Conservation (phyloP, 2,888 invertebrate species). For the Cancer borealis region DNA sequence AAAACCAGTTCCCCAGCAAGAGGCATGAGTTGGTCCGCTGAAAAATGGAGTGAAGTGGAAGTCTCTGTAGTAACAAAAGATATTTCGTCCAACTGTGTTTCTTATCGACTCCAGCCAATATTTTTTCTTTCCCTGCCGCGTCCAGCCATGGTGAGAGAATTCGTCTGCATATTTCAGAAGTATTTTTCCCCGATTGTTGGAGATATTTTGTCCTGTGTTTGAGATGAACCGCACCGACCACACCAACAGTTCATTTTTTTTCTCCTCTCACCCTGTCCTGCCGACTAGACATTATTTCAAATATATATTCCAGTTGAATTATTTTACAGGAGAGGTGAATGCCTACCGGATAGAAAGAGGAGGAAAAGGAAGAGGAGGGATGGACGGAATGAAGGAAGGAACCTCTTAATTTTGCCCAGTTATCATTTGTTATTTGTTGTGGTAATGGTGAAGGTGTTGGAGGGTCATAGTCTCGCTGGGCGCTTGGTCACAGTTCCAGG, state of each 20-base stretch:
- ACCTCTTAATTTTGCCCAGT: neutral
- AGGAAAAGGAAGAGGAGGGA: neutral
- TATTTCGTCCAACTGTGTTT: slow-evolving; percentile 9
- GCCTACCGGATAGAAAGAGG: neutral
- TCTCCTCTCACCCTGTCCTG: neutral
- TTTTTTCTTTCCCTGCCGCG: neutral
- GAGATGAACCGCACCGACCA: slow-evolving; percentile 2
- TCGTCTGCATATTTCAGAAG: slow-evolving; percentile 26
- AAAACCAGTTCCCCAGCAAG: slow-evolving; percentile 32
- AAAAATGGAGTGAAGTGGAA: slow-evolving; percentile 31
- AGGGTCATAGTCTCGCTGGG: neutral
- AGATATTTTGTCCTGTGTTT: slow-evolving; percentile 34
- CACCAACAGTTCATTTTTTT: neutral
- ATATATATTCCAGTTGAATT: neutral
- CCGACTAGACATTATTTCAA: neutral
- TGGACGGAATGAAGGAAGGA: neutral
- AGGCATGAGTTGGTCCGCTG: neutral
- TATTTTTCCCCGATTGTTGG: slow-evolving; percentile 15
- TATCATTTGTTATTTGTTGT: neutral
- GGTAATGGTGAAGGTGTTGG: neutral
- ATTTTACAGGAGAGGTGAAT: neutral
- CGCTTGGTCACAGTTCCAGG: neutral
- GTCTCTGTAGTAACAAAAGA: slow-evolving; percentile 43
- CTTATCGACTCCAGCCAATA: slow-evolving; percentile 41
- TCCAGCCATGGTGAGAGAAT: slow-evolving; percentile 15